Evolutionary conservation across 1,140 invertebrate genomes (phyloP).

Genomic region (Calephelis nemesis): DNA sequence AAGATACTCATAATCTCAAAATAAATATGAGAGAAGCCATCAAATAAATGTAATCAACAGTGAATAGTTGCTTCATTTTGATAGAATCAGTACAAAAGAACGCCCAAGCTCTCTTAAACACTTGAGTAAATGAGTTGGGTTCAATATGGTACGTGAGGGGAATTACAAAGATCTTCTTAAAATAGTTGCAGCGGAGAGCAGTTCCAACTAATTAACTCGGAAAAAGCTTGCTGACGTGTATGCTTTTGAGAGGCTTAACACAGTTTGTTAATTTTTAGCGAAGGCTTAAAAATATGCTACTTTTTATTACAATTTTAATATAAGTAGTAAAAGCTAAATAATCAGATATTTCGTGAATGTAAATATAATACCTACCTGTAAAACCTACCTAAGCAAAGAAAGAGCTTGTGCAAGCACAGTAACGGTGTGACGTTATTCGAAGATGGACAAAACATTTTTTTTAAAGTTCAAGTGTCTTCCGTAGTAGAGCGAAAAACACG

Average conservation of each 20-base stretch:
- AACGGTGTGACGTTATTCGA: no score
- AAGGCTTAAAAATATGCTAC: background rate
- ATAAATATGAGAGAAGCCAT: no score
- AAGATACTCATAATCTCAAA: no score
- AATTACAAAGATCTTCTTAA: constrained; percentile 21
- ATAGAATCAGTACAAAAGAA: constrained; percentile 1
- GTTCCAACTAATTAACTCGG: constrained; percentile 21
- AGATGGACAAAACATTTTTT: no score
- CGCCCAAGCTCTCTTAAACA: constrained; percentile 18
- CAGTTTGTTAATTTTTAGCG: constrained; percentile 11
- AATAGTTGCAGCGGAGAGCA: constrained; percentile 19
- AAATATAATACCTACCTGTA: no score
- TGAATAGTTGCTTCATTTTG: background rate
- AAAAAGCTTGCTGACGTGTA: constrained; percentile 15
- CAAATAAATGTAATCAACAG: background rate
- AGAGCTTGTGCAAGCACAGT: no score
- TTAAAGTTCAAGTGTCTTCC: no score
- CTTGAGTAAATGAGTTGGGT: constrained; percentile 22
- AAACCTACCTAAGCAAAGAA: no score
- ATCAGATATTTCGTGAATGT: no score
- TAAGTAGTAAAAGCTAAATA: no score
- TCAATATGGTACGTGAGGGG: constrained; percentile 24
- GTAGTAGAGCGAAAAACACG: no score
- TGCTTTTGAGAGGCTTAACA: constrained; percentile 4
- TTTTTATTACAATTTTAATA: background rate